A percentile compares a stretch with the other conserved stretches of the same genome.
Conservation (phyloP, 1,140 invertebrate genomes). For the Paracyclopina nana region DNA sequence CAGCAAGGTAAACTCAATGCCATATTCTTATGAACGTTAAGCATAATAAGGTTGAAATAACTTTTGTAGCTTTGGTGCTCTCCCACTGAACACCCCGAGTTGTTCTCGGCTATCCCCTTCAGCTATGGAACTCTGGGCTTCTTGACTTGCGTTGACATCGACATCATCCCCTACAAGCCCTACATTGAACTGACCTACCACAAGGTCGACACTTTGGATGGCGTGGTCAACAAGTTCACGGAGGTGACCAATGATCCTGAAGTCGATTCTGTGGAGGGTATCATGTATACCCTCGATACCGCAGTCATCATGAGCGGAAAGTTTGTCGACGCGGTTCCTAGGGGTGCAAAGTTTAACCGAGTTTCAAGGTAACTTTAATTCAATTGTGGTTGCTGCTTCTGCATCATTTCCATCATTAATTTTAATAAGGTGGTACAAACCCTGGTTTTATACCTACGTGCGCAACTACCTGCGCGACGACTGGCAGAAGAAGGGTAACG, state of each 20-base stretch:
- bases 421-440: conserved; percentile 11
- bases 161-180: conserved; percentile 41
- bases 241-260: conserved; percentile 16
- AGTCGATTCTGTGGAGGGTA: conserved; percentile 24
- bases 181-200: conserved; percentile 29
- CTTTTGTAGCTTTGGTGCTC: conserved; percentile 23
- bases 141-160: conserved; percentile 50
- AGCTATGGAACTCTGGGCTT: conserved; percentile 67
- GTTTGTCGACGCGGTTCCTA: conserved; percentile 6
- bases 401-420: no score
- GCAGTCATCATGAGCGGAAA: conserved; percentile 13
- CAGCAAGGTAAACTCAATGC: conserved; percentile 35
- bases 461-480: background rate
- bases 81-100: no score
- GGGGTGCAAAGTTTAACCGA: background rate
- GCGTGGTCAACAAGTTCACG: conserved; percentile 10
- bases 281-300: conserved; percentile 1
- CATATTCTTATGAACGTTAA: conserved; percentile 3
- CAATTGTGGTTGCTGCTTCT: background rate
- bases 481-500: conserved; percentile 20
- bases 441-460: conserved; percentile 14
- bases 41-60: background rate
- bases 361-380: background rate
- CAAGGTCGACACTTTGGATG: conserved; percentile 23
- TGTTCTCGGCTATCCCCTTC: conserved; percentile 60